A percentile compares a stretch with the other conserved stretches of the same genome.
Conservation (phyloP, 1,140 invertebrate genomes). For the Cephus cinctus region DNA sequence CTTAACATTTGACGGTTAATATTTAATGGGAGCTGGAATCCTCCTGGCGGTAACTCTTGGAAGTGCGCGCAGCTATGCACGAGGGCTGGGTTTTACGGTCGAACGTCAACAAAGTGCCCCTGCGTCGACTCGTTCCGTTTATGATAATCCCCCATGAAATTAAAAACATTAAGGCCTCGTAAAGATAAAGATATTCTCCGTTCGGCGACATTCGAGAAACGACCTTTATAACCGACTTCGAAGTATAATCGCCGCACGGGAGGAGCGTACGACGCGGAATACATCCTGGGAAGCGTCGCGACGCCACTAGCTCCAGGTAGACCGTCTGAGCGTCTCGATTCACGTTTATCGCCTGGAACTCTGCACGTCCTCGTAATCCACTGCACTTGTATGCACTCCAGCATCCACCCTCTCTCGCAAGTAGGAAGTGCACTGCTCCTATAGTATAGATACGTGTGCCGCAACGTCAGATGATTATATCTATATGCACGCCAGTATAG, state of each 20-base stretch:
- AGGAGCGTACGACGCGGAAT: constrained; percentile 20
- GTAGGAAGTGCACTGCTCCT: too few relatives aligned
- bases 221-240: constrained; percentile 25
- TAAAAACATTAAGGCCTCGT: constrained; percentile 44
- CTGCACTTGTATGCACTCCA: too few relatives aligned
- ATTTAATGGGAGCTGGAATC: constrained; percentile 24
- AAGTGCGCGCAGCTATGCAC: too few relatives aligned
- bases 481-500: too few relatives aligned
- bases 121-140: constrained; percentile 23
- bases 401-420: too few relatives aligned
- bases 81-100: neutral
- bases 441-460: too few relatives aligned
- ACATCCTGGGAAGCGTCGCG: constrained; percentile 34
- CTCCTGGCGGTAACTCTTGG: constrained; percentile 12
- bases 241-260: constrained; percentile 25
- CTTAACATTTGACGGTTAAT: constrained; percentile 29
- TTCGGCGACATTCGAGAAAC: constrained; percentile 11
- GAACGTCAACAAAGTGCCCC: constrained; percentile 24
- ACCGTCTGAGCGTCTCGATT: constrained; percentile 34
- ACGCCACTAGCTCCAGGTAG: constrained; percentile 16
- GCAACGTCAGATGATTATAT: too few relatives aligned
- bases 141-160: constrained; percentile 42
- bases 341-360: constrained; percentile 31
- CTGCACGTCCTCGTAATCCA: too few relatives aligned
- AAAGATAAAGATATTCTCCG: constrained; percentile 42